phyloP scores from a whole-genome alignment of 2,113 vertebrate species.

The Propithecus coquereli region DNA sequence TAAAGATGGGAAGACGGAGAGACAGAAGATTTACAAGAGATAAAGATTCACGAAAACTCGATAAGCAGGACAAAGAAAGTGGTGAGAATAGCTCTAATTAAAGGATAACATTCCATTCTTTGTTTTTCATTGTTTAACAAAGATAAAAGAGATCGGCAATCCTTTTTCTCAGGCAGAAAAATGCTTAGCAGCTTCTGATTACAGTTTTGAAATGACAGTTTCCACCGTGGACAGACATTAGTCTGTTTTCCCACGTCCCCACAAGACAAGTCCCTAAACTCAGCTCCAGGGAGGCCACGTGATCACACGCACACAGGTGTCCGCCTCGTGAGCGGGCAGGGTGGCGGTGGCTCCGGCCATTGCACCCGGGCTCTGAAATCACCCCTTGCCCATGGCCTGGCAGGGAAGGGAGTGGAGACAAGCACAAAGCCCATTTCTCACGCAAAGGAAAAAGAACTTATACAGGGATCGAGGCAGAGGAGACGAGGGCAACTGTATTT shows the following conservation, averaged over 20 bases:
- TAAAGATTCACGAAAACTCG: conserved; percentile 17
- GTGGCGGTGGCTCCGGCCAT: neutral
- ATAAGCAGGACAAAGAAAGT: neutral
- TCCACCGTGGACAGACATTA: rapidly evolving
- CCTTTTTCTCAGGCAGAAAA: neutral
- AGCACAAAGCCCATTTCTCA: neutral
- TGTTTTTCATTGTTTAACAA: conserved; percentile 39
- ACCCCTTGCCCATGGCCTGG: neutral
- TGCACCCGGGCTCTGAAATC: neutral
- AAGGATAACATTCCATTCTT: conserved; percentile 11
- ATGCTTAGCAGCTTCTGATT: neutral
- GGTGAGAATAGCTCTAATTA: conserved; percentile 39
- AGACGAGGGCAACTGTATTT: neutral
- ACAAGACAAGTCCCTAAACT: neutral
- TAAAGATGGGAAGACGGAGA: neutral
- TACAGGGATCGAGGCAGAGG: neutral
- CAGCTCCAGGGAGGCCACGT: neutral
- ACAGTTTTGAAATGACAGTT: neutral
- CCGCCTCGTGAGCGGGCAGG: rapidly evolving
- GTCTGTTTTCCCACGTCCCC: neutral
- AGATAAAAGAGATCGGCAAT: neutral
- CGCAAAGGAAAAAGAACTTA: neutral
- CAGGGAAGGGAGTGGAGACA: neutral
- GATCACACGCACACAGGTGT: rapidly evolving
- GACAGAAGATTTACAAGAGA: neutral